phyloP scores from a whole-genome alignment of 2,888 invertebrate species.

The Mycogona germanica region DNA sequence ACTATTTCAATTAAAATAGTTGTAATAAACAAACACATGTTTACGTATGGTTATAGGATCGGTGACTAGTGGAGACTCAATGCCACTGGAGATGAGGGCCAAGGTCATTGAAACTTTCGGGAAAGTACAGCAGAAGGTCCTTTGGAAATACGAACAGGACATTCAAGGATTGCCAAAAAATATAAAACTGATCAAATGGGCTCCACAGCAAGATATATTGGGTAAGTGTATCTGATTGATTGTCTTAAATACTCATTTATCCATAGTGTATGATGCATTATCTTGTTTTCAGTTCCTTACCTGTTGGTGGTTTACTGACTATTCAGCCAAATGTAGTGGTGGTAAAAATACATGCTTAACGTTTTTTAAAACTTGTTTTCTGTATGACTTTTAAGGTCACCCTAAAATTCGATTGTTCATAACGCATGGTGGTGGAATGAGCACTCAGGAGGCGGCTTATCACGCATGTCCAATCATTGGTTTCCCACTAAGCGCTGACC shows the following conservation, averaged over 20 bases:
- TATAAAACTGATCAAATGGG: constrained; percentile 15
- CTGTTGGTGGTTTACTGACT: too few species aligned
- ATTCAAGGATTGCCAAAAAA: constrained; percentile 12
- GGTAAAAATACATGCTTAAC: too few species aligned
- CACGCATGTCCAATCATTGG: constrained; percentile 16
- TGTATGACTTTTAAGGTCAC: too few species aligned
- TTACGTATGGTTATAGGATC: too few species aligned
- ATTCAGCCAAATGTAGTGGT: too few species aligned
- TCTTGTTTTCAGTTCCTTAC: too few species aligned
- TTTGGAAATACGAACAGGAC: constrained; percentile 15
- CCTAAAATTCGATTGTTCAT: constrained; percentile 17
- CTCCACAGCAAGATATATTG: constrained; percentile 17
- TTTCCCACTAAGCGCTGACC: constrained; percentile 17
- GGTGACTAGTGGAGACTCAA: background rate
- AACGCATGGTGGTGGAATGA: constrained; percentile 17
- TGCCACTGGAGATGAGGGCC: constrained; percentile 7
- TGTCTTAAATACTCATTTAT: too few species aligned
- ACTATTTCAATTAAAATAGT: too few species aligned
- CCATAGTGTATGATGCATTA: too few species aligned
- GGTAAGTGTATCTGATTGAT: too few species aligned
- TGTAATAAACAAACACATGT: too few species aligned
- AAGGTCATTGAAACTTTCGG: constrained; percentile 9
- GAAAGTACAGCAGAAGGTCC: constrained; percentile 10
- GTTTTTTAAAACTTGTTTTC: too few species aligned
- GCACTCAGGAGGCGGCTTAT: constrained; percentile 14